Percentiles rank a stretch among this genome's conserved stretches.
Conservation (phyloP, 2,888 invertebrate species). For the Drosophila monieri region DNA sequence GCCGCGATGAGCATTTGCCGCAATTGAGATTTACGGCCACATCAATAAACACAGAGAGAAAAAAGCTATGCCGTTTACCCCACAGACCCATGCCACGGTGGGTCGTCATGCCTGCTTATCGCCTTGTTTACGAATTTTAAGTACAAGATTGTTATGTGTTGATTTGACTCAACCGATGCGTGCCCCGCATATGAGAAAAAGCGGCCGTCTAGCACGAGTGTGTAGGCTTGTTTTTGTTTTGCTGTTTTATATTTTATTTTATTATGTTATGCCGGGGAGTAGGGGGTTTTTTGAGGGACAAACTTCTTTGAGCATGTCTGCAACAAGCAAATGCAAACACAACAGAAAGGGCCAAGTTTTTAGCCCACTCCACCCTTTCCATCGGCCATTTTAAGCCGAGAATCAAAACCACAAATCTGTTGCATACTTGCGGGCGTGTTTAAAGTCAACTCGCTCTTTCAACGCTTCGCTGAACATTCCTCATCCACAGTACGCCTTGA, state of each 20-base stretch:
- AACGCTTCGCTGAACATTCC: constrained; percentile 41
- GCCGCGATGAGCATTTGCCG: constrained; percentile 47
- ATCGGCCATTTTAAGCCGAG: neutral
- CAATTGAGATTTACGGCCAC: constrained; percentile 67
- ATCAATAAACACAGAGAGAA: constrained; percentile 70
- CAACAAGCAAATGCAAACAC: constrained; percentile 51
- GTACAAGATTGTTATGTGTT: constrained; percentile 80
- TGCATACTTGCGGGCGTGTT: constrained; percentile 73
- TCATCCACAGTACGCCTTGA: constrained; percentile 19
- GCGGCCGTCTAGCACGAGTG: constrained; percentile 44
- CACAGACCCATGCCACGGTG: neutral
- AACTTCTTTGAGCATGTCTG: constrained; percentile 63
- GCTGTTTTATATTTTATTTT: constrained; percentile 35
- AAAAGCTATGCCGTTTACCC: constrained; percentile 34
- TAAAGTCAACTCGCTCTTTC: constrained; percentile 60
- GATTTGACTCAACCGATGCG: constrained; percentile 77
- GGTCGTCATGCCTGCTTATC: constrained; percentile 60
- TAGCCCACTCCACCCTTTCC: constrained; percentile 31
- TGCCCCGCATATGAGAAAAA: constrained; percentile 75
- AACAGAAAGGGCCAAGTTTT: constrained; percentile 44
- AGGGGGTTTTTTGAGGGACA: constrained; percentile 30
- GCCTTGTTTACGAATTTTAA: constrained; percentile 80
- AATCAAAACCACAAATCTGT: constrained; percentile 68
- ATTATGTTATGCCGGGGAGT: constrained; percentile 52
- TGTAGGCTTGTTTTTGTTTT: constrained; percentile 11